phyloP scores from a whole-genome alignment of 1,140 invertebrate species.

The Apis florea region DNA sequence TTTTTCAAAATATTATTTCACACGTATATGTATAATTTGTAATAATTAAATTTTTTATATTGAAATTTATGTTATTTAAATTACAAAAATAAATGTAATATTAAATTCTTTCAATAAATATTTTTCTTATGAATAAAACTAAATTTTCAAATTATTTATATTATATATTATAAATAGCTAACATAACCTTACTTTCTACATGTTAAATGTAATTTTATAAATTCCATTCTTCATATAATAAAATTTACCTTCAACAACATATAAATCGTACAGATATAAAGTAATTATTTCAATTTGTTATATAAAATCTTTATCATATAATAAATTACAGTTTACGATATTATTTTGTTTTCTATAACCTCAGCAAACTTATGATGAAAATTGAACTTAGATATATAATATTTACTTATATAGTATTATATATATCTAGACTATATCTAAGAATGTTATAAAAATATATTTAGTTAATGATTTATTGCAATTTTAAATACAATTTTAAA shows the following conservation, averaged over 20 bases:
- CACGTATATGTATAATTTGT: not conserved
- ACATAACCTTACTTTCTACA: slow-evolving; percentile 8
- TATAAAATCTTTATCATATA: not conserved
- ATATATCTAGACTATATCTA: no score
- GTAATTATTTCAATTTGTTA: not conserved
- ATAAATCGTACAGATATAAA: no score
- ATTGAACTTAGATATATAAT: no score
- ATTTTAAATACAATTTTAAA: no score
- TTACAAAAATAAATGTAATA: not conserved
- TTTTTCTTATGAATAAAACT: not conserved
- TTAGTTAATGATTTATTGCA: no score
- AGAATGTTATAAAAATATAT: no score
- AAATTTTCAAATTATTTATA: not conserved
- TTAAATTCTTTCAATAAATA: not conserved
- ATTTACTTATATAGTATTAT: not conserved
- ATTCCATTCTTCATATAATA: not conserved
- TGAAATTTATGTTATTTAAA: not conserved
- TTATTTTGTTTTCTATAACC: not conserved
- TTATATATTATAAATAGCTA: not conserved
- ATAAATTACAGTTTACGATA: not conserved
- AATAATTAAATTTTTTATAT: not conserved
- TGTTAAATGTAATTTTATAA: not conserved
- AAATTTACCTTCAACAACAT: not conserved
- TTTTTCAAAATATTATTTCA: not conserved
- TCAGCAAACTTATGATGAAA: not conserved